Percentiles rank a stretch among this genome's conserved stretches.
These are phyloP conservation scores for Chionis minor DNA, from an alignment of 2,113 vertebrate species.

Conservation along the genomic window DNA sequence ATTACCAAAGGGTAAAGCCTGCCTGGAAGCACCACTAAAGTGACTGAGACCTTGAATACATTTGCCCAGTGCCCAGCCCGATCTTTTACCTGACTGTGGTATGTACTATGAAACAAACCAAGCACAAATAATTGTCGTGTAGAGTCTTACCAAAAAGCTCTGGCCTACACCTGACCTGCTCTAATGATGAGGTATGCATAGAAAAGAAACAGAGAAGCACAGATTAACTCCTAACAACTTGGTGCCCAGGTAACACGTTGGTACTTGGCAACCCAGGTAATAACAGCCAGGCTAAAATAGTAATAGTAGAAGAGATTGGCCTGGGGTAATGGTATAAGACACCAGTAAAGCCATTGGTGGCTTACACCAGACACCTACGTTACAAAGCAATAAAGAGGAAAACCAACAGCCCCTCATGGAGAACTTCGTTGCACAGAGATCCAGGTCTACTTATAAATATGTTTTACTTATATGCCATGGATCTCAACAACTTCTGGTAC, in stretches of 20 bases:
- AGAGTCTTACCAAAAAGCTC: not conserved
- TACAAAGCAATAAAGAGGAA: not conserved
- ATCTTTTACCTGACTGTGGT: not conserved
- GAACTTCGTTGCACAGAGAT: not conserved
- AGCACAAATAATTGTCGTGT: not conserved
- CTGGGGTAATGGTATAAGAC: not conserved
- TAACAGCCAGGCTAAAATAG: not conserved
- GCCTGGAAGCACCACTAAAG: not conserved
- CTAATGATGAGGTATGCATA: not conserved
- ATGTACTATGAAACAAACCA: not conserved
- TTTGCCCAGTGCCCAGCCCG: not conserved
- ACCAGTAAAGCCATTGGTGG: not conserved
- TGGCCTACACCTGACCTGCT: not conserved
- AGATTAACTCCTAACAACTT: not conserved
- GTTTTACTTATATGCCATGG: not conserved
- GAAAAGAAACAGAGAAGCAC: not conserved
- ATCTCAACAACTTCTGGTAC: too few relatives aligned
- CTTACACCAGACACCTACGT: not conserved
- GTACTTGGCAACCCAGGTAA: not conserved
- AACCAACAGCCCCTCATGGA: not conserved
- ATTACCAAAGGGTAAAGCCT: not conserved
- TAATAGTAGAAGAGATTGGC: not conserved
- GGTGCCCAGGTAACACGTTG: not conserved
- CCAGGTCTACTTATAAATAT: rapidly evolving
- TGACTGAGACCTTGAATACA: not conserved